Conservation (phyloP, 2,888 invertebrate species). For the Morpho helenor region DNA sequence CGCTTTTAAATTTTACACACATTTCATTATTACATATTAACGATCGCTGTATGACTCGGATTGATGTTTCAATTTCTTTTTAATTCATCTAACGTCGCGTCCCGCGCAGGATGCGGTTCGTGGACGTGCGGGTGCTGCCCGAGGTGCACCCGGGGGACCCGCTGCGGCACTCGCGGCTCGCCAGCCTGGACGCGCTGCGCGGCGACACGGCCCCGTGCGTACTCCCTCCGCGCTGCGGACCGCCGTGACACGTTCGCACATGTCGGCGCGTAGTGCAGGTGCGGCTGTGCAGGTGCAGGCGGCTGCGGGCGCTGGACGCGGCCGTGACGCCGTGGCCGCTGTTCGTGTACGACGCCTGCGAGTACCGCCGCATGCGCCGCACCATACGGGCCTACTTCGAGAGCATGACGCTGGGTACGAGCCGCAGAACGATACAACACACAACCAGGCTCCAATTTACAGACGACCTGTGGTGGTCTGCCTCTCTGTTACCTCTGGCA, state of each 20-base stretch:
- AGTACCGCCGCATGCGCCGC: constrained; percentile 51
- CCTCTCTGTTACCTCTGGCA: too few relatives aligned
- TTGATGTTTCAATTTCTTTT: too few relatives aligned
- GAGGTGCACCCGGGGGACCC: constrained; percentile 39
- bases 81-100: too few relatives aligned
- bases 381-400: constrained; percentile 46
- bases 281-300: neutral
- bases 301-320: constrained; percentile 53
- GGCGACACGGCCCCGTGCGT: constrained; percentile 11
- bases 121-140: constrained; percentile 28
- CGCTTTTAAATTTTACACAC: too few relatives aligned
- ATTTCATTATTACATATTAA: too few relatives aligned
- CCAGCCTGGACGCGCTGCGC: constrained; percentile 44
- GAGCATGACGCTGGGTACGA: constrained; percentile 40
- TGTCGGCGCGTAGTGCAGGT: constrained; percentile 25
- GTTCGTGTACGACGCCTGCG: constrained; percentile 63
- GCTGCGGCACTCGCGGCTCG: constrained; percentile 45
- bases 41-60: too few relatives aligned
- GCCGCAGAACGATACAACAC: neutral
- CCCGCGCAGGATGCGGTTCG: neutral
- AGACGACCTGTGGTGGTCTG: too few relatives aligned
- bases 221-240: constrained; percentile 1
- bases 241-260: constrained; percentile 27
- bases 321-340: constrained; percentile 63
- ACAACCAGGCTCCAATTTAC: too few relatives aligned